phyloP scores from a whole-genome alignment of 2,888 invertebrate species.

The Eristalis tenax region DNA sequence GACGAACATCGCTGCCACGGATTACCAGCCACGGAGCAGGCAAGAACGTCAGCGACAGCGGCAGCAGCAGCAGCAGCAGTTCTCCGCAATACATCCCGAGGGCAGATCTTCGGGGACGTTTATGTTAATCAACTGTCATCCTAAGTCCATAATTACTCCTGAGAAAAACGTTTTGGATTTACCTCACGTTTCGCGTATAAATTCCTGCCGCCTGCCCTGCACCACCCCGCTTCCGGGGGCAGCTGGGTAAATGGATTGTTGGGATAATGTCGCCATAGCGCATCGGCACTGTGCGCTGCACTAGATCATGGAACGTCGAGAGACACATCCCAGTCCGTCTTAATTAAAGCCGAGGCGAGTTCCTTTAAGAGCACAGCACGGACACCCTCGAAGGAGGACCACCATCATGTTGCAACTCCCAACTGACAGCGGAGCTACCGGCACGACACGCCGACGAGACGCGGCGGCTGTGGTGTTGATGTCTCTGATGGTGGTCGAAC shows the following conservation, averaged over 20 bases:
- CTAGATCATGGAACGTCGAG: slow-evolving; percentile 47
- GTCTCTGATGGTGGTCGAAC: slow-evolving; percentile 55
- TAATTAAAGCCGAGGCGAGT: slow-evolving; percentile 60
- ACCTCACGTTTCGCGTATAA: slow-evolving; percentile 64
- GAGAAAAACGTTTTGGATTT: slow-evolving; percentile 70
- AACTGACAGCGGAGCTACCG: too few relatives aligned
- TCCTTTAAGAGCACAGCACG: slow-evolving; percentile 48
- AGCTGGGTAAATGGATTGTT: slow-evolving; percentile 61
- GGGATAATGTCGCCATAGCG: slow-evolving; percentile 63
- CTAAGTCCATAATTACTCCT: slow-evolving; percentile 71
- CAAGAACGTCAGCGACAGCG: slow-evolving; percentile 1
- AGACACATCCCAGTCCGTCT: slow-evolving; percentile 55
- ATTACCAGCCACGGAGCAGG: slow-evolving; percentile 27
- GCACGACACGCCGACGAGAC: too few relatives aligned
- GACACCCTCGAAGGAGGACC: not conserved
- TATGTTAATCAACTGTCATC: slow-evolving; percentile 72
- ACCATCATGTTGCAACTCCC: not conserved
- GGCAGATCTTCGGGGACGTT: slow-evolving; percentile 70
- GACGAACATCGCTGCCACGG: slow-evolving; percentile 59
- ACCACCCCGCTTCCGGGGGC: slow-evolving; percentile 22
- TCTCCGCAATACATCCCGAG: slow-evolving; percentile 51
- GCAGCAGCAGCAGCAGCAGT: not conserved
- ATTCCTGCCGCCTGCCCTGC: slow-evolving; percentile 12
- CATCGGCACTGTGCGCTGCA: slow-evolving; percentile 13
- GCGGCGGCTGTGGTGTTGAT: slow-evolving; percentile 38